Percentiles rank a stretch among this genome's conserved stretches.
Conservation (phyloP, 2,113 vertebrate species). For the Acanthochromis polyacanthus region DNA sequence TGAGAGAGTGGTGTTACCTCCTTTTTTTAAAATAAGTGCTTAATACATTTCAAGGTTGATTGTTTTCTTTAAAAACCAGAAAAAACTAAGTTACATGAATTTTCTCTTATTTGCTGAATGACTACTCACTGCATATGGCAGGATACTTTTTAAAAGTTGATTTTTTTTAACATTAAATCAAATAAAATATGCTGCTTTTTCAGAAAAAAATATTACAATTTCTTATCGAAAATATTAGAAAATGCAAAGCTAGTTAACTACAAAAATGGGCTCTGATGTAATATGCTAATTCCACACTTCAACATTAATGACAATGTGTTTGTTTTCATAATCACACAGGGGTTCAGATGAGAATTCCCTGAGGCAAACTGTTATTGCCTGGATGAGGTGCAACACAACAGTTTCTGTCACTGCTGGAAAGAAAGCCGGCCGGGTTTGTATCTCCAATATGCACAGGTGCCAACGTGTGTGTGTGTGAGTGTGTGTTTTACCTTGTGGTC, state of each 20-base stretch:
- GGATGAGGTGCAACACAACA: conserved; percentile 3
- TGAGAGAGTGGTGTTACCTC: too few relatives aligned
- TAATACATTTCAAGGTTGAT: too few relatives aligned
- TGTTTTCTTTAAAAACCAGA: too few relatives aligned
- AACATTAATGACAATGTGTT: neutral
- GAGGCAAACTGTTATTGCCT: neutral
- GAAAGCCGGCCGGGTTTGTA: conserved; percentile 1
- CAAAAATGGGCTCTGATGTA: too few relatives aligned
- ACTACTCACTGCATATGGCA: too few relatives aligned
- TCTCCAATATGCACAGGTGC: conserved; percentile 6
- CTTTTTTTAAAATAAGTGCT: too few relatives aligned
- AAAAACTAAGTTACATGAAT: too few relatives aligned
- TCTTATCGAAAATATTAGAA: neutral
- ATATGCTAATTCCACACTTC: neutral
- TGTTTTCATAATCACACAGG: neutral
- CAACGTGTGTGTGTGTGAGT: neutral
- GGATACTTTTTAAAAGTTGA: too few relatives aligned
- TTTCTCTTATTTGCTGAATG: too few relatives aligned
- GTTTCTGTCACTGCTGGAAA: conserved; percentile 6
- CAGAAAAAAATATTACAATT: too few relatives aligned
- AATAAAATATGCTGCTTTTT: too few relatives aligned
- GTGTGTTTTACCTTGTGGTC: conserved; percentile 94
- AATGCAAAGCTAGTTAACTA: neutral
- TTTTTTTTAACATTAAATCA: too few relatives aligned
- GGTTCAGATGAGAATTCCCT: neutral